phyloP scores from a whole-genome alignment of 2,113 vertebrate species.

The Grallaria varia region DNA sequence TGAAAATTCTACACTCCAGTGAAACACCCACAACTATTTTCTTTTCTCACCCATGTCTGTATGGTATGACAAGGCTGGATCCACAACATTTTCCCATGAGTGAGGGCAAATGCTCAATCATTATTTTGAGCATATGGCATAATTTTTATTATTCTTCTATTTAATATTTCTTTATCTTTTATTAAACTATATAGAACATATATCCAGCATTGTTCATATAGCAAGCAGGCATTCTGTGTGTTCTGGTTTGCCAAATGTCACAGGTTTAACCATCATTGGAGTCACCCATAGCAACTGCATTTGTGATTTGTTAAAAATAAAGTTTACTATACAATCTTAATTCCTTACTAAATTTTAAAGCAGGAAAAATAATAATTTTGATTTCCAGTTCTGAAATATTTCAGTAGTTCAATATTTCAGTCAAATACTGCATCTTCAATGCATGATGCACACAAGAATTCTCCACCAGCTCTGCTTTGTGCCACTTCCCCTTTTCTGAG shows the following conservation, averaged over 20 bases:
- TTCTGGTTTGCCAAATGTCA: not conserved
- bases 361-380: not conserved
- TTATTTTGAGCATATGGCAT: slow-evolving; percentile 32
- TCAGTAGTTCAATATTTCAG: not conserved
- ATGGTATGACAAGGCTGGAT: not conserved
- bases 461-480: not conserved
- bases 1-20: slow-evolving; percentile 5
- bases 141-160: slow-evolving; percentile 41
- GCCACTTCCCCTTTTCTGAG: not conserved
- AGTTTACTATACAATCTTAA: not conserved
- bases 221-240: not conserved
- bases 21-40: not conserved
- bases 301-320: not conserved
- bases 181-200: not conserved
- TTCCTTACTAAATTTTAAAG: not conserved
- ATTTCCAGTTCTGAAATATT: not conserved
- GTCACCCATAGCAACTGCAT: not conserved
- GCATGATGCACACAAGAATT: not conserved
- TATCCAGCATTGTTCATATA: not conserved
- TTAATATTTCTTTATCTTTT: slow-evolving; percentile 29
- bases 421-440: not conserved
- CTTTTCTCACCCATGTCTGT: not conserved
- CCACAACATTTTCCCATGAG: slow-evolving; percentile 7
- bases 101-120: slow-evolving; percentile 22
- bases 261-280: not conserved